Percentiles rank a stretch among this genome's conserved stretches.
phyloP scores from a whole-genome alignment of 2,888 invertebrate species.

The Acronicta leporina region DNA sequence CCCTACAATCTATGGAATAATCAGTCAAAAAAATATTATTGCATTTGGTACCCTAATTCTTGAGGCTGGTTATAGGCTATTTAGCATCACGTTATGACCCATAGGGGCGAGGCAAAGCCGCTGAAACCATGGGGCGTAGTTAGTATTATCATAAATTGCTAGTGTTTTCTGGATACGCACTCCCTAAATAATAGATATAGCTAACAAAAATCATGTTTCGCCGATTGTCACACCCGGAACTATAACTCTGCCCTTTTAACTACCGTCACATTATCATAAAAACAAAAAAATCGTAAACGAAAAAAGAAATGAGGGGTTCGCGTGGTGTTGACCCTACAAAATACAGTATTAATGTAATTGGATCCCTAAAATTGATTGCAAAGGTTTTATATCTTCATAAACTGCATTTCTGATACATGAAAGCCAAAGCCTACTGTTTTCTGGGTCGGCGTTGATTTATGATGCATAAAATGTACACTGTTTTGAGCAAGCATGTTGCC shows the following conservation, averaged over 20 bases:
- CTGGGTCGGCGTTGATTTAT: constrained; percentile 47
- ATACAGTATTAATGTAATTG: constrained; percentile 22
- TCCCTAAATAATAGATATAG: not conserved
- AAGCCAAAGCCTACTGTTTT: constrained; percentile 25
- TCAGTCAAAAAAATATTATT: no score
- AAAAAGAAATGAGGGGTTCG: constrained; percentile 33
- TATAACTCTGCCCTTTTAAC: constrained; percentile 27
- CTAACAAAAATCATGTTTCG: not conserved
- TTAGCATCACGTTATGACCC: no score
- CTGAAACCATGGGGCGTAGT: no score
- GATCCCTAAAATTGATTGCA: constrained; percentile 15
- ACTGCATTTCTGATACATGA: constrained; percentile 15
- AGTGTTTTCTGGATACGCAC: not conserved
- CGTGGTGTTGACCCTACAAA: constrained; percentile 25
- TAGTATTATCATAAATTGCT: no score
- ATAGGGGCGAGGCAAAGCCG: no score
- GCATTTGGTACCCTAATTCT: no score
- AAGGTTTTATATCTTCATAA: constrained; percentile 7
- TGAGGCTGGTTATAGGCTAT: no score
- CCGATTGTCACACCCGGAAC: constrained; percentile 34
- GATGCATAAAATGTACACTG: constrained; percentile 32
- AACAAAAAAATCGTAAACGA: constrained; percentile 31
- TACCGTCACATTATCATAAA: constrained; percentile 30
- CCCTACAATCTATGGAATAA: no score
- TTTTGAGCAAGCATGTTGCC: constrained; percentile 22